Evolutionary conservation across 2,888 invertebrate species (phyloP).

Genomic region (Stegana nigrithorax): DNA sequence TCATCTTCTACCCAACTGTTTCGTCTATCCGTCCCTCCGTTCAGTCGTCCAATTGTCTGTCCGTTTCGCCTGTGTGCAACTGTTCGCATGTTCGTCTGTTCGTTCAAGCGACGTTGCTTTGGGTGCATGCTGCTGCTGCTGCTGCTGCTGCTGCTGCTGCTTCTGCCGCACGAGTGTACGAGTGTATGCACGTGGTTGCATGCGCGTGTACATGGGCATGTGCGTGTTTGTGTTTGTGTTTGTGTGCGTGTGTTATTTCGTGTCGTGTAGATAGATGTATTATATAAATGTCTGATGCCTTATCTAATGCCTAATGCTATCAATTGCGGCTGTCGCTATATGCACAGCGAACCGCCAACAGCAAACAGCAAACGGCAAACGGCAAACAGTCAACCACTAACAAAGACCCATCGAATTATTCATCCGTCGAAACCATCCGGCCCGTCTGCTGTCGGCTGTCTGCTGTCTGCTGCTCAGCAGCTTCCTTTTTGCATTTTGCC

Average conservation of each 20-base stretch:
- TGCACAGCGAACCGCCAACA: conserved; percentile 36
- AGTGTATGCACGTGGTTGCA: neutral
- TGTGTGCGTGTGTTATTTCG: conserved; percentile 30
- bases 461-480: neutral
- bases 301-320: conserved; percentile 63
- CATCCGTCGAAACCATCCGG: neutral
- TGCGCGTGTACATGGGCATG: neutral
- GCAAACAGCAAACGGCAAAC: too few relatives aligned
- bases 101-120: too few relatives aligned
- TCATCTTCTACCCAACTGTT: too few relatives aligned
- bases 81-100: neutral
- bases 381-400: too few relatives aligned
- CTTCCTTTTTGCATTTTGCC: neutral
- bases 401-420: neutral
- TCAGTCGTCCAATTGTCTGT: too few relatives aligned
- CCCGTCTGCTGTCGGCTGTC: too few relatives aligned
- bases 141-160: too few relatives aligned
- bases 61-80: too few relatives aligned
- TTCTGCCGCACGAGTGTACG: neutral
- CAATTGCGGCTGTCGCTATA: conserved; percentile 50
- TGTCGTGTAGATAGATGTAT: too few relatives aligned
- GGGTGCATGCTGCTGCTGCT: too few relatives aligned
- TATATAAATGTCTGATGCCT: conserved; percentile 63
- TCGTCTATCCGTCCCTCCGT: too few relatives aligned
- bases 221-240: conserved; percentile 6